Percentiles rank a stretch among this genome's conserved stretches.
phyloP scores from a whole-genome alignment of 2,888 invertebrate species.

The Schizotus pectinicornis region DNA sequence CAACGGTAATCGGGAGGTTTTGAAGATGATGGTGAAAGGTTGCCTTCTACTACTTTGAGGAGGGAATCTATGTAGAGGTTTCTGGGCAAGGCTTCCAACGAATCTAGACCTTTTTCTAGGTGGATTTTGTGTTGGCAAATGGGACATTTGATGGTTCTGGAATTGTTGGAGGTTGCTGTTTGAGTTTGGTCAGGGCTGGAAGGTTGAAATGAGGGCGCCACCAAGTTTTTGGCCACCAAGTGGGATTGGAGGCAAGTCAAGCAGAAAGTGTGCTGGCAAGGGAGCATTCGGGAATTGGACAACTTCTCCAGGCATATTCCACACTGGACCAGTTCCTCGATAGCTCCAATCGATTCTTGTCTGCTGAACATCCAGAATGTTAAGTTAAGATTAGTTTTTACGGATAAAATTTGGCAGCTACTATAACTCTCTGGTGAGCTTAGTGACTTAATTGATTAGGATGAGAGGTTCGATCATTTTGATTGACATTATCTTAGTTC shows the following conservation, averaged over 20 bases:
- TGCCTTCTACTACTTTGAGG: constrained; percentile 60
- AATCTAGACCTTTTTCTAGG: constrained; percentile 60
- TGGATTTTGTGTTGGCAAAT: constrained; percentile 62
- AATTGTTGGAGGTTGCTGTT: not conserved
- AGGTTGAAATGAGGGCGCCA: not conserved
- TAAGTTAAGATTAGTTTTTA: not conserved
- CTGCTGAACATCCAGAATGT: constrained; percentile 25
- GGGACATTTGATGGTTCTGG: constrained; percentile 60
- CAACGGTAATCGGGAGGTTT: constrained; percentile 45
- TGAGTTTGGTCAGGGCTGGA: constrained; percentile 14
- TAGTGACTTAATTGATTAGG: too few species aligned
- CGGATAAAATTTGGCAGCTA: not conserved
- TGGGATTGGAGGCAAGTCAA: constrained; percentile 64
- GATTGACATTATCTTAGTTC: too few species aligned
- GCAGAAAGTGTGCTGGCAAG: constrained; percentile 74
- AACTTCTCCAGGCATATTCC: constrained; percentile 65
- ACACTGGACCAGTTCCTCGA: constrained; percentile 68
- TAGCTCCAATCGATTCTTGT: constrained; percentile 56
- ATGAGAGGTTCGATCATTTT: too few species aligned
- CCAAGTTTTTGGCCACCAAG: constrained; percentile 40
- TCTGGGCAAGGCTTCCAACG: constrained; percentile 66
- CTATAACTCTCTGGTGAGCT: not conserved
- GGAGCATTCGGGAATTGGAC: constrained; percentile 67
- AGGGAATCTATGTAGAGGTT: constrained; percentile 72
- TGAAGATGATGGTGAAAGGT: constrained; percentile 30